Percentiles rank a stretch among this genome's conserved stretches.
These are phyloP conservation scores for Helarctos malayanus DNA, from an alignment of 2,797 vertebrate genomes.

Conservation along the genomic window DNA sequence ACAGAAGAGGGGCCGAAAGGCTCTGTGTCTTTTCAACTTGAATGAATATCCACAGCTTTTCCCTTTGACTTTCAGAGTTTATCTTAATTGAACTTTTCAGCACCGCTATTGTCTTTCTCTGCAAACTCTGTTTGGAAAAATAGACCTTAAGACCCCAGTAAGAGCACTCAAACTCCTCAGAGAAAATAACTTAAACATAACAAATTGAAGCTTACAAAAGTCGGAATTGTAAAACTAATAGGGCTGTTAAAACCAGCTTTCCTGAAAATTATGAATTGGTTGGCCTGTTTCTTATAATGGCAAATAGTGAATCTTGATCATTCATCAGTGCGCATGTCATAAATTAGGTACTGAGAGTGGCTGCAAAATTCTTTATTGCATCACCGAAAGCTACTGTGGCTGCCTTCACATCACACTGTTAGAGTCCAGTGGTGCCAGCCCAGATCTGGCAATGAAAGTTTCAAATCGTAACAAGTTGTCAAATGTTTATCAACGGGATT, in stretches of 20 bases:
- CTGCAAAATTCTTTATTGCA: constrained; percentile 64
- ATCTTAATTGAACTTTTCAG: not conserved
- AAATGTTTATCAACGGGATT: constrained; percentile 85
- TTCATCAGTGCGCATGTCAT: constrained; percentile 72
- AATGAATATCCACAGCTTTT: not conserved
- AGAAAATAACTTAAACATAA: constrained; percentile 79
- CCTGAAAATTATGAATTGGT: constrained; percentile 82
- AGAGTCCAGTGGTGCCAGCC: not conserved
- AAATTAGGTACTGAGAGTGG: constrained; percentile 64
- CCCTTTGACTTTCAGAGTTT: not conserved
- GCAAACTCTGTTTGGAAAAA: constrained; percentile 67
- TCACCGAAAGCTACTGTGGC: not conserved
- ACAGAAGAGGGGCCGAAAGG: not conserved
- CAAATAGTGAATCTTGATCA: constrained; percentile 73
- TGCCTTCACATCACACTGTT: not conserved
- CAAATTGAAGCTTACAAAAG: constrained; percentile 82
- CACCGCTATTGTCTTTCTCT: not conserved
- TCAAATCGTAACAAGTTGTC: constrained; percentile 84
- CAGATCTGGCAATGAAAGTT: constrained; percentile 65
- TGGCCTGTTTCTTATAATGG: constrained; percentile 83
- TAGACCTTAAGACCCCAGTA: constrained; percentile 63
- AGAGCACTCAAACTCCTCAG: constrained; percentile 61
- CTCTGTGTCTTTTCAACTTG: constrained; percentile 47
- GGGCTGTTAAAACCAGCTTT: constrained; percentile 84
- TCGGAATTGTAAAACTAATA: constrained; percentile 82